Evolutionary conservation across 2,888 invertebrate genomes (phyloP).

Genomic region (Cosmia pyralina): DNA sequence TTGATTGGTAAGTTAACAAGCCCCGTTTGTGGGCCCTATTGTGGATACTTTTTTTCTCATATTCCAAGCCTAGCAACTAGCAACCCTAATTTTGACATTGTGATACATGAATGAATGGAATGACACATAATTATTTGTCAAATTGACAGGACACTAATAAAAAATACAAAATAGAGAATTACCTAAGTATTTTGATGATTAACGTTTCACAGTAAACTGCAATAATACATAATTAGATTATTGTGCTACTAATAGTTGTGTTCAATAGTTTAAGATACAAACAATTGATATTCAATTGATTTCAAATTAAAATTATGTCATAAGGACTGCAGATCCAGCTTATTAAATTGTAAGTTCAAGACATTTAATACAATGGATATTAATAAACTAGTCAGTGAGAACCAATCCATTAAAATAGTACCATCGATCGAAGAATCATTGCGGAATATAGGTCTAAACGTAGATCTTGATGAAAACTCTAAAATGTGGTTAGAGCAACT

Average conservation of each 20-base stretch:
- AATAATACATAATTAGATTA: constrained; percentile 18
- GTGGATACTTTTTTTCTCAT: background rate
- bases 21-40: background rate
- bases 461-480: constrained; percentile 82
- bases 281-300: constrained; percentile 9
- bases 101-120: background rate
- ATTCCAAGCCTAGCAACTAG: constrained; percentile 16
- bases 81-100: constrained; percentile 30
- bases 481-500: constrained; percentile 84
- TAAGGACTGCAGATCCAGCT: constrained; percentile 16
- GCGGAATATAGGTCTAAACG: constrained; percentile 79
- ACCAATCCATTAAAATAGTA: constrained; percentile 86
- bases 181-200: constrained; percentile 6
- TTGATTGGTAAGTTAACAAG: too few species aligned
- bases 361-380: constrained; percentile 71
- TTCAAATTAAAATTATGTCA: constrained; percentile 32
- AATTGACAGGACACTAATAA: constrained; percentile 34
- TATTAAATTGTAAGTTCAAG: constrained; percentile 10
- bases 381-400: constrained; percentile 76
- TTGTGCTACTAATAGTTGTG: constrained; percentile 53
- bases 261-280: constrained; percentile 47
- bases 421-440: constrained; percentile 86
- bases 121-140: constrained; percentile 36
- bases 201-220: constrained; percentile 1
- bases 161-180: constrained; percentile 48